Conservation (phyloP, 2,888 invertebrate genomes). For the Druceiella hillmani region DNA sequence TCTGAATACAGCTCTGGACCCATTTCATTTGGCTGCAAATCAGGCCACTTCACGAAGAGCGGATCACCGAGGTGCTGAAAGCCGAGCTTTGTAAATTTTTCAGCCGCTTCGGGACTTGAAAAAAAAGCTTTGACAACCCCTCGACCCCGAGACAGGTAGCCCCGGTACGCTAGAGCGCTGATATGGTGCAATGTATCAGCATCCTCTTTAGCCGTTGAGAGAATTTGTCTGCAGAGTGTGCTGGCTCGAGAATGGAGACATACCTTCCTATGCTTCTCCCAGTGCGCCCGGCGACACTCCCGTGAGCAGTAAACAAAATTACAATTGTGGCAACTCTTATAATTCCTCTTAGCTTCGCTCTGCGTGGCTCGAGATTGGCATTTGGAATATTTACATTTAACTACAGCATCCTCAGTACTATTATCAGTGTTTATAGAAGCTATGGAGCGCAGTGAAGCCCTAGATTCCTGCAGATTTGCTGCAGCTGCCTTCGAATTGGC, state of each 20-base stretch:
- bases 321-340: conserved; percentile 94
- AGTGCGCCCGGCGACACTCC: conserved; percentile 85
- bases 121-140: conserved; percentile 92
- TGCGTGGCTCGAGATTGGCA: conserved; percentile 68
- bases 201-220: conserved; percentile 77
- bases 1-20: conserved; percentile 81
- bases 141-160: conserved; percentile 77
- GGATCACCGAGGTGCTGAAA: conserved; percentile 75
- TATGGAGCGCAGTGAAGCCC: conserved; percentile 35
- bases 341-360: conserved; percentile 73
- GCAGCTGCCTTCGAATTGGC: conserved; percentile 21
- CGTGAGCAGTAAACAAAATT: conserved; percentile 91
- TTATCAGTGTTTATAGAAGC: conserved; percentile 46
- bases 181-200: conserved; percentile 68
- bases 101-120: conserved; percentile 79
- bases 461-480: conserved; percentile 38
- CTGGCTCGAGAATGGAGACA: conserved; percentile 90
- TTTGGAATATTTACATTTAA: conserved; percentile 76
- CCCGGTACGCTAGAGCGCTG: conserved; percentile 77
- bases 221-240: conserved; percentile 79
- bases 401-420: conserved; percentile 49
- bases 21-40: conserved; percentile 84
- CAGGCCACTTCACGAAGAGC: conserved; percentile 78
- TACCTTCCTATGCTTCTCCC: conserved; percentile 88
- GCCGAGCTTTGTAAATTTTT: conserved; percentile 75